phyloP scores from a whole-genome alignment of 2,888 invertebrate genomes.

The Meganola albula region DNA sequence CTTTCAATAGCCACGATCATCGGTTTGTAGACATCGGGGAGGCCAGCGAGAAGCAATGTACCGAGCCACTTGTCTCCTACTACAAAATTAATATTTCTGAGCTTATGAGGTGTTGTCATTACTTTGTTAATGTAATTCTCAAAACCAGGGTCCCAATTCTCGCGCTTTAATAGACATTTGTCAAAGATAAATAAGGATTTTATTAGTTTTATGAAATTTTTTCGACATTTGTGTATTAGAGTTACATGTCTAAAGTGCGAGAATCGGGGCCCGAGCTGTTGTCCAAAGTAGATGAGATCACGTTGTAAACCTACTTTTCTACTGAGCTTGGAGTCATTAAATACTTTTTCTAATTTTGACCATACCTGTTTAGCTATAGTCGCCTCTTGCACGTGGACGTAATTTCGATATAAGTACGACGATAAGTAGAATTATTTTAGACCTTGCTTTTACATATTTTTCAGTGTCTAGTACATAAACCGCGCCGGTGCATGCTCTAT shows the following conservation, averaged over 20 bases:
- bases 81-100: conserved; percentile 1
- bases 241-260: no score
- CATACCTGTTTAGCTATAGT: conserved; percentile 1
- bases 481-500: neutral
- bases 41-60: conserved; percentile 10
- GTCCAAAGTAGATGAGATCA: conserved; percentile 1
- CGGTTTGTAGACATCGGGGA: conserved; percentile 13
- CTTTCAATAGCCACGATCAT: conserved; percentile 20
- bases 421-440: conserved; percentile 1
- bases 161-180: no score
- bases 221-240: no score
- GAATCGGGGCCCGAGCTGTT: no score
- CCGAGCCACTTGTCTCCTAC: conserved; percentile 15
- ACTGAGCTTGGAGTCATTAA: conserved; percentile 1
- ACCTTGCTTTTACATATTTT: conserved; percentile 2
- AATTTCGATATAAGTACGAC: no score
- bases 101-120: conserved; percentile 3
- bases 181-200: no score
- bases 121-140: conserved; percentile 4
- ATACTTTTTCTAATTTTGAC: neutral
- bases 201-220: no score
- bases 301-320: conserved; percentile 3
- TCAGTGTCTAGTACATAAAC: neutral
- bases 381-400: conserved; percentile 1
- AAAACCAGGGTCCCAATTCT: no score